A percentile compares a stretch with the other conserved stretches of the same genome.
These are phyloP conservation scores for Charina bottae DNA, from an alignment of 2,113 vertebrate genomes.

Conservation along the genomic window DNA sequence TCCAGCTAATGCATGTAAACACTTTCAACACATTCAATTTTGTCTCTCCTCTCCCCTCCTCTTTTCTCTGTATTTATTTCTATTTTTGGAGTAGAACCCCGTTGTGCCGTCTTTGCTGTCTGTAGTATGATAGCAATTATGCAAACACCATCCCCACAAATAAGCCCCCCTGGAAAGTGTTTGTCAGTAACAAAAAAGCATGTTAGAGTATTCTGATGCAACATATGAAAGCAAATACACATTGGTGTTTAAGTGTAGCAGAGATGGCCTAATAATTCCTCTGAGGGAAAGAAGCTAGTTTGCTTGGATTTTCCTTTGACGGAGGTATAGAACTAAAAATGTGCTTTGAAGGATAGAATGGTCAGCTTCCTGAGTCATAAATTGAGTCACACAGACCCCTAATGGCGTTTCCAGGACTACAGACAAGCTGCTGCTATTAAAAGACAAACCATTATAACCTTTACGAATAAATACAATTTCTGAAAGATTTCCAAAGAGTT, in stretches of 20 bases:
- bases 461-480: slow-evolving; percentile 47
- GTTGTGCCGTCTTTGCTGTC: neutral
- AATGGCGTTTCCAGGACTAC: slow-evolving; percentile 68
- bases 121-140: no score
- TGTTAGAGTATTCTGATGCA: neutral
- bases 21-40: neutral
- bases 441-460: slow-evolving; percentile 52
- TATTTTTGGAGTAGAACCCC: no score
- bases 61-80: no score
- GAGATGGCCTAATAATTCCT: slow-evolving; percentile 46
- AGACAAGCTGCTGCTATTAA: slow-evolving; percentile 53
- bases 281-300: neutral
- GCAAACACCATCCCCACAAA: neutral
- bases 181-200: neutral
- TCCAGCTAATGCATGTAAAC: neutral
- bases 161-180: neutral
- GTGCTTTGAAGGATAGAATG: slow-evolving; percentile 60
- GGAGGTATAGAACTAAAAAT: slow-evolving; percentile 53
- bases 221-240: slow-evolving; percentile 30
- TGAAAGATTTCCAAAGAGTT: slow-evolving; percentile 58
- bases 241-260: slow-evolving; percentile 13
- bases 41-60: neutral
- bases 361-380: slow-evolving; percentile 71
- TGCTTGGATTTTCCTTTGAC: slow-evolving; percentile 60
- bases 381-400: slow-evolving; percentile 71